These are phyloP conservation scores for Eciton burchellii DNA, from an alignment of 1,140 invertebrate species.

Conservation along the genomic window DNA sequence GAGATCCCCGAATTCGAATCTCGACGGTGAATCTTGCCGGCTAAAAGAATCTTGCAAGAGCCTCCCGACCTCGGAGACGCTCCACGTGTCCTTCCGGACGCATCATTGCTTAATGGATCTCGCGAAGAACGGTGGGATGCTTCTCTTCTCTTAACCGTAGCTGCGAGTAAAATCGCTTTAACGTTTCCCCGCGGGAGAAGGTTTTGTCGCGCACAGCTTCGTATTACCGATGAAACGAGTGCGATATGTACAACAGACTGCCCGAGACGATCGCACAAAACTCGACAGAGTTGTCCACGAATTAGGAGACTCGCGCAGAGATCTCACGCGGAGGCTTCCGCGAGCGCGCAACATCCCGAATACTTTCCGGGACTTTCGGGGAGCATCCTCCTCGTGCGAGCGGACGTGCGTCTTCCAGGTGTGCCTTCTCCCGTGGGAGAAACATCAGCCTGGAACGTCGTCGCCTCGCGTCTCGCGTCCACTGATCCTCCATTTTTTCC, in stretches of 20 bases:
- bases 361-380: slow-evolving; percentile 6
- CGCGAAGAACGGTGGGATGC: no score
- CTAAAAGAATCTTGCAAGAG: neutral
- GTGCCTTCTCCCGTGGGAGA: neutral
- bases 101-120: no score
- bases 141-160: no score
- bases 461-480: slow-evolving; percentile 33
- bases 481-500: slow-evolving; percentile 14
- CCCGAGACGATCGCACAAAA: no score
- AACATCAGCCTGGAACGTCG: neutral
- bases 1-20: slow-evolving; percentile 2
- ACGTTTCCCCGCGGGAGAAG: neutral
- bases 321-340: neutral
- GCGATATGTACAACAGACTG: neutral
- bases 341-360: neutral
- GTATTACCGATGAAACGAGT: neutral
- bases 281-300: neutral
- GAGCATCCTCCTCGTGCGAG: neutral
- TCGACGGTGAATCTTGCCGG: neutral
- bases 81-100: no score
- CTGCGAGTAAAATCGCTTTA: neutral
- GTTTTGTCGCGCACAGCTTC: neutral
- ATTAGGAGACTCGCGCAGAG: neutral
- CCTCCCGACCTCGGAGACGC: no score
- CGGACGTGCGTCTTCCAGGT: neutral